Conservation (phyloP, 2,888 invertebrate genomes). For the Zygothrica quintamaculata region DNA sequence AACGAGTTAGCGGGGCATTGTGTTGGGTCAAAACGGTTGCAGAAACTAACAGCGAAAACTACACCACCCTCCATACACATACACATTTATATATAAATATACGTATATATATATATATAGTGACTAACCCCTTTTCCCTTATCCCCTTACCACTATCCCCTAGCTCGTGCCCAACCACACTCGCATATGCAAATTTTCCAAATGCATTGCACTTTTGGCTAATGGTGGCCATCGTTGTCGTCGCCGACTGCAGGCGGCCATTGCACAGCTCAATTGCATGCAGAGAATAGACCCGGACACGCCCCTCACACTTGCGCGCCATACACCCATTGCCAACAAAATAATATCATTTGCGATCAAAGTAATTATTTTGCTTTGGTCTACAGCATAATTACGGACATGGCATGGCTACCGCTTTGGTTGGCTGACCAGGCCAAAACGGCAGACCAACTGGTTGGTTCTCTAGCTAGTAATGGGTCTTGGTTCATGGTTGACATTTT, state of each 20-base stretch:
- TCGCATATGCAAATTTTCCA: constrained; percentile 72
- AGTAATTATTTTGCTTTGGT: constrained; percentile 81
- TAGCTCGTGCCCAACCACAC: constrained; percentile 16
- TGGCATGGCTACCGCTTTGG: constrained; percentile 54
- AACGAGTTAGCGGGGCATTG: constrained; percentile 2
- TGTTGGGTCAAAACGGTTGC: constrained; percentile 14
- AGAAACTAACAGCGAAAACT: constrained; percentile 33
- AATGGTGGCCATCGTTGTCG: constrained; percentile 66
- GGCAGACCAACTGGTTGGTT: constrained; percentile 26
- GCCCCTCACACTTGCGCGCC: constrained; percentile 45
- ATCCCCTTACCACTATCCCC: no score
- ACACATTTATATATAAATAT: no score
- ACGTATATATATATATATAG: no score
- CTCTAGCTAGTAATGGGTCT: constrained; percentile 44
- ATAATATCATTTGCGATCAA: constrained; percentile 81
- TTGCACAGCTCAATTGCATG: constrained; percentile 74
- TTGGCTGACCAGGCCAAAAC: constrained; percentile 62
- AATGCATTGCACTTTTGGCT: constrained; percentile 76
- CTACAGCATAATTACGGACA: constrained; percentile 78
- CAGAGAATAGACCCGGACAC: constrained; percentile 44
- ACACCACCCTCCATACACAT: constrained; percentile 1
- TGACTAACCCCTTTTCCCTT: background rate
- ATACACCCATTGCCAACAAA: constrained; percentile 65
- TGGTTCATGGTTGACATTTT: constrained; percentile 75
- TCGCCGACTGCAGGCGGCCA: constrained; percentile 49